Conservation (phyloP, 2,113 vertebrate genomes). For the pig (Sus scrofa) region DNA sequence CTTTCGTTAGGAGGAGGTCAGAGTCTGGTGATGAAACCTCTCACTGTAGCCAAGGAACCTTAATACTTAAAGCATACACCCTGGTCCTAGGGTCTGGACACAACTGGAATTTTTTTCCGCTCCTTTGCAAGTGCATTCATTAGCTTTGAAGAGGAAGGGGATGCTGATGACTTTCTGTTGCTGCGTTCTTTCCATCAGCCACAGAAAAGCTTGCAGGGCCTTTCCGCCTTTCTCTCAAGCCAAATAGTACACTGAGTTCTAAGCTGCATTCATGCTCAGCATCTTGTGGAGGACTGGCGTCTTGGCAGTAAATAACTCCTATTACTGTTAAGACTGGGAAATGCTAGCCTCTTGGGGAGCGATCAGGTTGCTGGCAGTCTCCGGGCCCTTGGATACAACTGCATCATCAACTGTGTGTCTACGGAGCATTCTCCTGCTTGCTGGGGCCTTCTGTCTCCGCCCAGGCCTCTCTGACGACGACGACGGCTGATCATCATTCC, state of each 20-base stretch:
- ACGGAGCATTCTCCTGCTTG: conserved; percentile 83
- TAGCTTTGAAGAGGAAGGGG: conserved; percentile 49
- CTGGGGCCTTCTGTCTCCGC: background rate
- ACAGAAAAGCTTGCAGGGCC: conserved; percentile 60
- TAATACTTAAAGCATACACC: conserved; percentile 58
- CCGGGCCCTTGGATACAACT: background rate
- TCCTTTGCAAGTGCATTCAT: conserved; percentile 64
- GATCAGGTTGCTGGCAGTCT: background rate
- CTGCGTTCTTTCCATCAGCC: background rate
- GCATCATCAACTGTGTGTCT: conserved; percentile 87
- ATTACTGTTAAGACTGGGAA: conserved; percentile 60
- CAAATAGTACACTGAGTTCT: background rate
- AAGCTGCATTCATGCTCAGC: background rate
- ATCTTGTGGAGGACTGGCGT: background rate
- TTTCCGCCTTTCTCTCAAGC: conserved; percentile 37
- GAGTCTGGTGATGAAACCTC: background rate
- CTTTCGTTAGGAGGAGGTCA: conserved; percentile 74
- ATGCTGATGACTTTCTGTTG: conserved; percentile 18
- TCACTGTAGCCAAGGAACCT: conserved; percentile 64
- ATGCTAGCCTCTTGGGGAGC: background rate
- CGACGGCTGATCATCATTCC: background rate
- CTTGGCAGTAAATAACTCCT: background rate
- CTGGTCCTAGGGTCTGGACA: background rate
- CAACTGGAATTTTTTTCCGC: background rate
- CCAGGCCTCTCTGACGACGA: conserved; percentile 26